phyloP scores from a whole-genome alignment of 2,113 vertebrate genomes.

The Pardalotus punctatus region DNA sequence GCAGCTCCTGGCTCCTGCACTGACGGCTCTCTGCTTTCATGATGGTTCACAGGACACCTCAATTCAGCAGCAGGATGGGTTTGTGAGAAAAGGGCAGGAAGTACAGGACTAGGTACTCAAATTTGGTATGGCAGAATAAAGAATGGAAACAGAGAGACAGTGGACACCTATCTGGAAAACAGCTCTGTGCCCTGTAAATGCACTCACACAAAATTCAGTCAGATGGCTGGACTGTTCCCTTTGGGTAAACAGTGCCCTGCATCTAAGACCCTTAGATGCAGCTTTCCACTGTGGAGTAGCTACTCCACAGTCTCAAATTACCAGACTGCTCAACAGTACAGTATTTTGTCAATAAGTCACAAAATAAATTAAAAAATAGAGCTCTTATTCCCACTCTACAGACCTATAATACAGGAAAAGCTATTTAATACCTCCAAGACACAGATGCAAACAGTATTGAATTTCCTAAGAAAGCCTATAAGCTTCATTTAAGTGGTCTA shows the following conservation, averaged over 20 bases:
- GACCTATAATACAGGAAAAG: neutral
- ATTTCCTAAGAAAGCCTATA: neutral
- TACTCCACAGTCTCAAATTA: neutral
- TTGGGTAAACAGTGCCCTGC: neutral
- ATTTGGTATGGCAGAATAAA: neutral
- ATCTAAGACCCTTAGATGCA: neutral
- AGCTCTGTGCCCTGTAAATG: neutral
- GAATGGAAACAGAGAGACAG: neutral
- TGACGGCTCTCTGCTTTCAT: neutral
- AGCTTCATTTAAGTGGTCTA: neutral
- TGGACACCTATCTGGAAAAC: neutral
- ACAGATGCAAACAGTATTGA: neutral
- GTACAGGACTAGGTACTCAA: neutral
- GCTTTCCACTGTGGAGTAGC: neutral
- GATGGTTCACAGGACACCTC: neutral
- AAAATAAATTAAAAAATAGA: neutral
- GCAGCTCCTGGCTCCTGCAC: neutral
- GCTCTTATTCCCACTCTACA: neutral
- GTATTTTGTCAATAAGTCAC: neutral
- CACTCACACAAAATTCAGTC: neutral
- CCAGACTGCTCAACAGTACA: neutral
- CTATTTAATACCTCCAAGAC: neutral
- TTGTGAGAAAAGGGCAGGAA: neutral
- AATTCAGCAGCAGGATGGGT: neutral
- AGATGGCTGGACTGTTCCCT: neutral